These are phyloP conservation scores for Trogon surrucura DNA, from an alignment of 2,113 vertebrate species.

Conservation along the genomic window DNA sequence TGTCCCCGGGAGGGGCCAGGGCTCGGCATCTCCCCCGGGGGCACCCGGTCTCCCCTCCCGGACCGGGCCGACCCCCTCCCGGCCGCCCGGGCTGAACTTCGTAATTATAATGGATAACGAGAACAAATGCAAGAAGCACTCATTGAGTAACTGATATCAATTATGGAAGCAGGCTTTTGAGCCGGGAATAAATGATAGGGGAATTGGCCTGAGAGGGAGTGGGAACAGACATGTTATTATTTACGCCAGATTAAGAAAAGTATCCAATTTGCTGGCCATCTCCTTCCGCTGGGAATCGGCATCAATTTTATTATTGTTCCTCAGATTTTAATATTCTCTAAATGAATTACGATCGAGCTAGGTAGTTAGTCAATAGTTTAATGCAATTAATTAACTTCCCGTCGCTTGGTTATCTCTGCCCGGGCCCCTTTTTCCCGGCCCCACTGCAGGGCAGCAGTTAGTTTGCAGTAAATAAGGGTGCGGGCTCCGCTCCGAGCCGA, in stretches of 20 bases:
- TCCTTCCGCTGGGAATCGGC: slow-evolving; percentile 82
- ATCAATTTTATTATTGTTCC: slow-evolving; percentile 88
- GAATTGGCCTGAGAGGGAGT: slow-evolving; percentile 80
- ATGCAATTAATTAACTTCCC: slow-evolving; percentile 85
- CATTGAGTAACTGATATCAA: slow-evolving; percentile 82
- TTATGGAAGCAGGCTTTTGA: slow-evolving; percentile 81
- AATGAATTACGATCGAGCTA: slow-evolving; percentile 83
- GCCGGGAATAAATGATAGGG: slow-evolving; percentile 84
- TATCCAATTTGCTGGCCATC: slow-evolving; percentile 86
- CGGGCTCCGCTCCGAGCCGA: neutral
- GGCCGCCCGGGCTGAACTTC: slow-evolving; percentile 59
- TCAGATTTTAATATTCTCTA: slow-evolving; percentile 86
- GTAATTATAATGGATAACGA: slow-evolving; percentile 73
- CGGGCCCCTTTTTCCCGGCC: slow-evolving; percentile 18
- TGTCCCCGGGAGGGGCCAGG: neutral
- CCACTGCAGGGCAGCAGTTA: slow-evolving; percentile 15
- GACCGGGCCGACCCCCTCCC: neutral
- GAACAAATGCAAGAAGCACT: slow-evolving; percentile 76
- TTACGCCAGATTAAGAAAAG: slow-evolving; percentile 89
- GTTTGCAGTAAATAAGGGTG: slow-evolving; percentile 40
- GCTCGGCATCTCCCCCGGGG: neutral
- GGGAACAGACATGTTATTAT: slow-evolving; percentile 84
- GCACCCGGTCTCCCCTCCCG: neutral
- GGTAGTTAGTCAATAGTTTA: slow-evolving; percentile 87
- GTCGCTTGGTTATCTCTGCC: slow-evolving; percentile 68